phyloP scores from a whole-genome alignment of 2,888 invertebrate species.

The Acanthosepion pharaonis region DNA sequence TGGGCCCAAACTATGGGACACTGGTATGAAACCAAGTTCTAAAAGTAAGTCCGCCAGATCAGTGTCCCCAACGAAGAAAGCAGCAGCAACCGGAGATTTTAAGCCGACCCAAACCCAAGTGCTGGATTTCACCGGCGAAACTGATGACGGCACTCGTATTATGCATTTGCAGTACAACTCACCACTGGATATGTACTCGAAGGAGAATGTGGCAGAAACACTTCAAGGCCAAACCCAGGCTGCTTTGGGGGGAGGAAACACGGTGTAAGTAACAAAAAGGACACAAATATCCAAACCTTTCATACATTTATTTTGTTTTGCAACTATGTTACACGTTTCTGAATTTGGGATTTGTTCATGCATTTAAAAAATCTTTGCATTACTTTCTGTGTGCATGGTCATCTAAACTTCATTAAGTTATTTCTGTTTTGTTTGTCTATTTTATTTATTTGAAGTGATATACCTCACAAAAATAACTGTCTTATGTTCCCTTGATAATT shows the following conservation, averaged over 20 bases:
- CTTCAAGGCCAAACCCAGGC: constrained; percentile 67
- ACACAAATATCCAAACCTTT: neutral
- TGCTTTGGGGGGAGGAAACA: constrained; percentile 39
- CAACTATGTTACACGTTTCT: neutral
- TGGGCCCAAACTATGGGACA: constrained; percentile 45
- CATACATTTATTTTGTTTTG: neutral
- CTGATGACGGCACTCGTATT: constrained; percentile 61
- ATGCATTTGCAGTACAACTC: constrained; percentile 74
- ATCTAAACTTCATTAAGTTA: neutral
- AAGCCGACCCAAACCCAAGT: neutral
- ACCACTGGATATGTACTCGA: constrained; percentile 73
- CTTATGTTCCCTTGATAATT: neutral
- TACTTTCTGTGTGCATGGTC: neutral
- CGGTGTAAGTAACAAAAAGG: neutral
- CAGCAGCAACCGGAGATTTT: neutral
- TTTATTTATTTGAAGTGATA: neutral
- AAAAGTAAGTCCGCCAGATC: neutral
- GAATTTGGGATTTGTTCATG: neutral
- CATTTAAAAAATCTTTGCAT: neutral
- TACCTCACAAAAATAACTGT: neutral
- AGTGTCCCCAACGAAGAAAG: neutral
- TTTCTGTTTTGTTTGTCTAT: neutral
- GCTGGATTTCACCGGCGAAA: constrained; percentile 40
- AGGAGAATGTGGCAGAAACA: constrained; percentile 69
- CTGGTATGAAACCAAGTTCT: neutral